Base-by-base conservation (phyloP, 23 tunicate genomes). In the Diplosoma virens region DNA sequence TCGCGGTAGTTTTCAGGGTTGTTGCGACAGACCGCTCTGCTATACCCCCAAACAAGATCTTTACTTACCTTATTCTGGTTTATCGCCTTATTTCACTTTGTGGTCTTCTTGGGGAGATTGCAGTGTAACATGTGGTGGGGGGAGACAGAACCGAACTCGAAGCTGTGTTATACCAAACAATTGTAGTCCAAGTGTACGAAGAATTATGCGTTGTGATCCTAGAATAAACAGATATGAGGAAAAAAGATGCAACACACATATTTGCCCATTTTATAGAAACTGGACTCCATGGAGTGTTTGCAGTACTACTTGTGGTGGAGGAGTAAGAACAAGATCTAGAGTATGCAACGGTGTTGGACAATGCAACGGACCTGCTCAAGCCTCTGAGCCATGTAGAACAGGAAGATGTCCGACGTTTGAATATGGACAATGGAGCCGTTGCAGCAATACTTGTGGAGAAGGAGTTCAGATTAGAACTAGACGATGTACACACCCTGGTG, bases 1-100 rank as follows among this genome's bases (percentile, higher is more conserved):
- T 50, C 80, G 33, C 24, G 97, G 97, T 18, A 85, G 92, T 25
- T 85, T 85, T 59, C 67, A 25, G 7, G 92, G 92, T 18, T 92
- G 97, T 41, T 92, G 97, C 65, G 92, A 92, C 3, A 74, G 37
- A 32, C 86, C 86, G 0, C 18, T 76, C n/a, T 92, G 97, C 67
- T 92, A 80, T 48, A 73, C 74, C 22, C 86, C 97, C 0, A 77
- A 69, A 75, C 18, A 18, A 7, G 68, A 59, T 14, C 64, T 65
- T 23, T 32, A 30, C 23, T 9, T 1, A 36, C 79, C 75, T 22
- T 32, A 46, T 37, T 86, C 92, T 20, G 92, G 92, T 4, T 76
- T 79, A 2, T 47, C 84, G 1, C 24, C 80, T 0, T 86, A 86
- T 50, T 33, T 71, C 30, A 30, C 63, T 9, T 64, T 63, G 3